phyloP scores from a whole-genome alignment of 1,140 invertebrate species.

The Drosophila murphyi region DNA sequence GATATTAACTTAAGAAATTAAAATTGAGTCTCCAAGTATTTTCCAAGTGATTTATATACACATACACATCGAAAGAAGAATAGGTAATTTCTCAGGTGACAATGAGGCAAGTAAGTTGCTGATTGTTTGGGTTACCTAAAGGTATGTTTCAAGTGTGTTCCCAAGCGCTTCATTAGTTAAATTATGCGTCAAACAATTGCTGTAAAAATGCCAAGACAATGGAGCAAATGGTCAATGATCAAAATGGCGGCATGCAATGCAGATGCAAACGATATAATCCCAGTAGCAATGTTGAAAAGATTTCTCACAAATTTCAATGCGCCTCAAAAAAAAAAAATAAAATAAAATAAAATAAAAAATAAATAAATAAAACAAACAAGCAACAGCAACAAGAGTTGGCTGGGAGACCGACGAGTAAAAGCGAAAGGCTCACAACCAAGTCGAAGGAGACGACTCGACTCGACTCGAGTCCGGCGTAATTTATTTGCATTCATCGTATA shows the following conservation, averaged over 20 bases:
- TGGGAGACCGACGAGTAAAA: slow-evolving; percentile 51
- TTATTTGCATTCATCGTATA: slow-evolving; percentile 84
- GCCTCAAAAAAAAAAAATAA: slow-evolving; percentile 46
- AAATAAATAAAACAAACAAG: slow-evolving; percentile 1
- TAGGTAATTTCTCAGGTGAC: slow-evolving; percentile 29
- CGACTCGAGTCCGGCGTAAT: slow-evolving; percentile 68
- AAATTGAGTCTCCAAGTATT: too few relatives aligned
- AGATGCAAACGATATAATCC: slow-evolving; percentile 78
- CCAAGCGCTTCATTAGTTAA: slow-evolving; percentile 72
- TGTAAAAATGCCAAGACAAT: slow-evolving; percentile 66
- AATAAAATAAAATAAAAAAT: slow-evolving; percentile 37
- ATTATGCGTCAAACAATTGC: slow-evolving; percentile 75
- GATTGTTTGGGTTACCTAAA: not conserved
- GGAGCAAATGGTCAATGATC: slow-evolving; percentile 34
- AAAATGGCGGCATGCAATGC: slow-evolving; percentile 76
- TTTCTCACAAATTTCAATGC: slow-evolving; percentile 82
- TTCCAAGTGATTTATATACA: not conserved
- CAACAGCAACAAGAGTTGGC: slow-evolving; percentile 28
- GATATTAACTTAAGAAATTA: not conserved
- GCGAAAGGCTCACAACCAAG: slow-evolving; percentile 57
- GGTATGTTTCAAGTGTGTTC: slow-evolving; percentile 27
- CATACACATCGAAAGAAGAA: too few relatives aligned
- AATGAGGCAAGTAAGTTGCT: slow-evolving; percentile 23
- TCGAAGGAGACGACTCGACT: slow-evolving; percentile 32
- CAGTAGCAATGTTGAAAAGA: slow-evolving; percentile 60